phyloP scores from a whole-genome alignment of 1,140 invertebrate species.

The Hesperophylax magnus region DNA sequence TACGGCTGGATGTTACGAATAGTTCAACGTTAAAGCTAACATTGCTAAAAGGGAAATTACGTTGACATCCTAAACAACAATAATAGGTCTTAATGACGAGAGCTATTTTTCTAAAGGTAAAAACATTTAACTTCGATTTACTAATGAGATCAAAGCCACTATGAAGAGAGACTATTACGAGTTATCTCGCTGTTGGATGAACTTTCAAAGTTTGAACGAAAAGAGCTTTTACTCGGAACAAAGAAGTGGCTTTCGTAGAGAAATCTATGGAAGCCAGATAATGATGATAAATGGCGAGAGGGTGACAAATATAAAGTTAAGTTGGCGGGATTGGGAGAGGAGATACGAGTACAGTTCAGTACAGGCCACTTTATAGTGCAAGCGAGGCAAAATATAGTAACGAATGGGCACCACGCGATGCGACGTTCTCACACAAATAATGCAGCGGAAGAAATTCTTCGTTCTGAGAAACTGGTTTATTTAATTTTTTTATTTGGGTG shows the following conservation, averaged over 20 bases:
- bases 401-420: background rate
- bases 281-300: conserved; percentile 16
- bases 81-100: no score
- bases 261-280: conserved; percentile 16
- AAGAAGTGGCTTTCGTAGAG: background rate
- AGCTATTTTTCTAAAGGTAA: no score
- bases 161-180: background rate
- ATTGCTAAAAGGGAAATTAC: no score
- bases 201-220: background rate
- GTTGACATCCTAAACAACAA: no score
- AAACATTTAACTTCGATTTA: background rate
- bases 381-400: background rate
- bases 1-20: no score
- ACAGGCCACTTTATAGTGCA: background rate
- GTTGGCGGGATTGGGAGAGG: background rate
- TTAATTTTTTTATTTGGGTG: no score
- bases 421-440: background rate
- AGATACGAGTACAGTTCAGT: background rate
- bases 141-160: background rate
- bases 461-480: no score
- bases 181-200: background rate
- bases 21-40: no score
- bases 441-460: background rate
- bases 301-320: conserved; percentile 7
- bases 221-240: background rate